phyloP scores from a whole-genome alignment of 2,888 invertebrate genomes.

The Dynastes tityus region DNA sequence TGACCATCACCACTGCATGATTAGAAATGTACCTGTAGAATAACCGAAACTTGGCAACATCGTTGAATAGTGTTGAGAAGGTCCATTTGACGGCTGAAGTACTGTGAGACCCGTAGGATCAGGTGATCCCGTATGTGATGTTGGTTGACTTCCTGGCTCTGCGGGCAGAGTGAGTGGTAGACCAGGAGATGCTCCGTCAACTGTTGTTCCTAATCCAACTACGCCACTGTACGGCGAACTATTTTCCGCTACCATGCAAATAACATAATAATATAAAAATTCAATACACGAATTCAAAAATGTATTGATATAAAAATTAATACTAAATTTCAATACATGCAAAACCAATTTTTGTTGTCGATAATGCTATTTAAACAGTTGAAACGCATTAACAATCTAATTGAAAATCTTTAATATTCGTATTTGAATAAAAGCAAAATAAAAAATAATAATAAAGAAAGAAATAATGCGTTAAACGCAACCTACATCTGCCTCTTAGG shows the following conservation, averaged over 20 bases:
- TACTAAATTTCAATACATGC: constrained; percentile 14
- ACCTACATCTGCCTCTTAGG: no score
- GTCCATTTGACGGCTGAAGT: constrained; percentile 75
- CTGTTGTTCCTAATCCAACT: constrained; percentile 68
- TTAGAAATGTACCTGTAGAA: constrained; percentile 73
- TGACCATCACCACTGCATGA: constrained; percentile 30
- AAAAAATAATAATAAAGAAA: no score
- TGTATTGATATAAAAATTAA: constrained; percentile 9
- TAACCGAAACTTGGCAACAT: constrained; percentile 82
- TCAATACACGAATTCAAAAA: constrained; percentile 51
- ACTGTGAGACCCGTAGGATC: constrained; percentile 71
- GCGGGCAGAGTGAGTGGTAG: constrained; percentile 70
- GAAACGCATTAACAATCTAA: background rate
- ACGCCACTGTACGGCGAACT: constrained; percentile 71
- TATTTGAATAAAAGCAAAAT: constrained; percentile 7
- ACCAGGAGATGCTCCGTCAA: constrained; percentile 71
- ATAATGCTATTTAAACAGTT: constrained; percentile 2
- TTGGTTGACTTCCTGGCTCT: constrained; percentile 68
- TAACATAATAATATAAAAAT: constrained; percentile 56
- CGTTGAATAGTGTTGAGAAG: constrained; percentile 75
- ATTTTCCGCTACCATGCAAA: constrained; percentile 68
- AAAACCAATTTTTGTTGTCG: background rate
- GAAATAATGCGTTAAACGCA: no score
- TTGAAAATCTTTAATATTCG: background rate
- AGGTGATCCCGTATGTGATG: constrained; percentile 72